phyloP scores from a whole-genome alignment of 2,797 vertebrate species.

The Lophius americanus region DNA sequence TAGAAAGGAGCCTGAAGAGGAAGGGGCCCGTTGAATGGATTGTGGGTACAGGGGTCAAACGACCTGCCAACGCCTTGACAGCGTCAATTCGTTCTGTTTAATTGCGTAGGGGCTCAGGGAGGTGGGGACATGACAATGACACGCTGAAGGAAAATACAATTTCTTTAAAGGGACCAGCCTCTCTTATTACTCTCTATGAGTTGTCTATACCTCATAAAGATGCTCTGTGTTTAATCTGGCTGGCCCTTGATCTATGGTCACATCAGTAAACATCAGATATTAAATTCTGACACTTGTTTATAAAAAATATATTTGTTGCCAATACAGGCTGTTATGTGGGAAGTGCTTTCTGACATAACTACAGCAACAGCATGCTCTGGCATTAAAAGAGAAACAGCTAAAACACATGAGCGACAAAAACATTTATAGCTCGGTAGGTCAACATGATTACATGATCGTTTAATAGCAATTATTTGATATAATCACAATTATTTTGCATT shows the following conservation, averaged over 20 bases:
- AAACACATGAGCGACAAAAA: conserved; percentile 5
- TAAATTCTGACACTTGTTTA: conserved; percentile 14
- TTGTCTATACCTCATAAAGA: conserved; percentile 19
- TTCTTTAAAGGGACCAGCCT: conserved; percentile 52
- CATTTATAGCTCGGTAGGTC: conserved; percentile 21
- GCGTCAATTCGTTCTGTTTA: conserved; percentile 60
- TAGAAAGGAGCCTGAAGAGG: conserved; percentile 32
- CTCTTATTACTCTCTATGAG: conserved; percentile 41
- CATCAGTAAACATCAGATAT: conserved; percentile 18
- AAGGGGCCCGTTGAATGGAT: conserved; percentile 49
- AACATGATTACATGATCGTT: too few species aligned
- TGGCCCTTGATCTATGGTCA: conserved; percentile 14
- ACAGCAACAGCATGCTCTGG: conserved; percentile 1
- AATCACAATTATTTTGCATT: too few species aligned
- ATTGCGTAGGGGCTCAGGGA: conserved; percentile 27
- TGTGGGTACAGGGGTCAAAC: conserved; percentile 54
- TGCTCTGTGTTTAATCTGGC: conserved; percentile 13
- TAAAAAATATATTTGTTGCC: conserved; percentile 7
- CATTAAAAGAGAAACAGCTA: conserved; percentile 5
- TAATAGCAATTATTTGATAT: too few species aligned
- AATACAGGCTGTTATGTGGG: neutral
- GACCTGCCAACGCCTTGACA: conserved; percentile 63
- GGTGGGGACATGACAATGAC: conserved; percentile 20
- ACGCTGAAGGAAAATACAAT: conserved; percentile 39
- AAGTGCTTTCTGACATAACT: neutral